Evolutionary conservation across 2,888 invertebrate genomes (phyloP).

Genomic region (Callimorpha dominula): DNA sequence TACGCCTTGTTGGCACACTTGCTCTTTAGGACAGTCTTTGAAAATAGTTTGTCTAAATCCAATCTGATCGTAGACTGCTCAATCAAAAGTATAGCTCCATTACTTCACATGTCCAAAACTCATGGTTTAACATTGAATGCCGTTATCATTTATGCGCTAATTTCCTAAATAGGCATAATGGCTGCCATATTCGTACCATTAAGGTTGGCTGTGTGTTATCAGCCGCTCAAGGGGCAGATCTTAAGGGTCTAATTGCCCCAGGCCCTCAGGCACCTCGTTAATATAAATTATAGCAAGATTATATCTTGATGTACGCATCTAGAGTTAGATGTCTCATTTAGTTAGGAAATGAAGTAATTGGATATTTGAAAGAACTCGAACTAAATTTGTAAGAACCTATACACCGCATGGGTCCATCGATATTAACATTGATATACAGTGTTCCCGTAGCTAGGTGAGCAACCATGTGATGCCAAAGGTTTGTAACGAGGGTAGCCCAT

Average conservation of each 20-base stretch:
- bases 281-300: slow-evolving; percentile 55
- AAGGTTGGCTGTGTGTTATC: slow-evolving; percentile 57
- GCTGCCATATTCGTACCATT: slow-evolving; percentile 42
- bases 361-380: too few relatives aligned
- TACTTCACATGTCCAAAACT: slow-evolving; percentile 9
- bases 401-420: too few relatives aligned
- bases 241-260: slow-evolving; percentile 59
- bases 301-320: slow-evolving; percentile 27
- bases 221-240: slow-evolving; percentile 48
- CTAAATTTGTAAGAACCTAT: background rate
- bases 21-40: background rate
- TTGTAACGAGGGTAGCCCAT: too few relatives aligned
- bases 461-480: background rate
- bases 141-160: slow-evolving; percentile 42
- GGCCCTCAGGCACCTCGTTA: slow-evolving; percentile 52
- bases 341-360: background rate
- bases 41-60: background rate
- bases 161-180: slow-evolving; percentile 45
- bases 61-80: background rate
- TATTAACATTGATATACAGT: background rate
- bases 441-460: background rate
- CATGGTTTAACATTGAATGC: slow-evolving; percentile 23
- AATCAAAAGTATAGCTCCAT: background rate
- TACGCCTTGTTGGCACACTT: too few relatives aligned
- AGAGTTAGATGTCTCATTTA: slow-evolving; percentile 17